phyloP scores from a whole-genome alignment of 2,888 invertebrate genomes.

The Labia minor region DNA sequence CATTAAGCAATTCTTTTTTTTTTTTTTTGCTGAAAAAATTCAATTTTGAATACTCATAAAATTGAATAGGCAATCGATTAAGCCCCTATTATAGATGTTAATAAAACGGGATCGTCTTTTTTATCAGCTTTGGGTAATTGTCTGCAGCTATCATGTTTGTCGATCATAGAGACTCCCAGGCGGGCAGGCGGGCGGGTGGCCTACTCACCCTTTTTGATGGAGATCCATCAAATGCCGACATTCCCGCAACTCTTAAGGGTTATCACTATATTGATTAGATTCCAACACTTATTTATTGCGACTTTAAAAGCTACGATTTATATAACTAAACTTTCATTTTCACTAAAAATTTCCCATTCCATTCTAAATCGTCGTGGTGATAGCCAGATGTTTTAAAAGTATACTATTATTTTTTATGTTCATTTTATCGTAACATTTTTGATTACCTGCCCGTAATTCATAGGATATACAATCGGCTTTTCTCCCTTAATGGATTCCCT shows the following conservation, averaged over 20 bases:
- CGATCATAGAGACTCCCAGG: no score
- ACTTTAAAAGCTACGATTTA: background rate
- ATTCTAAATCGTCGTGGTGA: no score
- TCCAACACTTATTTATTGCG: background rate
- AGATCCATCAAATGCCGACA: background rate
- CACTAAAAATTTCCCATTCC: background rate
- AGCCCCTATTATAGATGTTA: background rate
- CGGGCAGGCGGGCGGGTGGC: no score
- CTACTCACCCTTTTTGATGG: background rate
- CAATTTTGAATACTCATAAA: background rate
- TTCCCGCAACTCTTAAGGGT: background rate
- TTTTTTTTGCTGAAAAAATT: no score
- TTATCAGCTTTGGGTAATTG: background rate
- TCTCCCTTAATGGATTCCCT: no score
- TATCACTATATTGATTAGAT: background rate
- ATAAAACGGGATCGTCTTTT: conserved; percentile 1
- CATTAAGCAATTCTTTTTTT: no score
- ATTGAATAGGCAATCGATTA: background rate
- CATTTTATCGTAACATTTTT: no score
- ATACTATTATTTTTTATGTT: no score
- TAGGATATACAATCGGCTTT: no score
- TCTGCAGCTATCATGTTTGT: conserved; percentile 3
- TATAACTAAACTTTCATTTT: background rate
- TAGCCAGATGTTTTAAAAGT: no score
- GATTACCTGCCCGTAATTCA: no score